Evolutionary conservation across 2,888 invertebrate species (phyloP).

Genomic region (Drosophila ustulata): DNA sequence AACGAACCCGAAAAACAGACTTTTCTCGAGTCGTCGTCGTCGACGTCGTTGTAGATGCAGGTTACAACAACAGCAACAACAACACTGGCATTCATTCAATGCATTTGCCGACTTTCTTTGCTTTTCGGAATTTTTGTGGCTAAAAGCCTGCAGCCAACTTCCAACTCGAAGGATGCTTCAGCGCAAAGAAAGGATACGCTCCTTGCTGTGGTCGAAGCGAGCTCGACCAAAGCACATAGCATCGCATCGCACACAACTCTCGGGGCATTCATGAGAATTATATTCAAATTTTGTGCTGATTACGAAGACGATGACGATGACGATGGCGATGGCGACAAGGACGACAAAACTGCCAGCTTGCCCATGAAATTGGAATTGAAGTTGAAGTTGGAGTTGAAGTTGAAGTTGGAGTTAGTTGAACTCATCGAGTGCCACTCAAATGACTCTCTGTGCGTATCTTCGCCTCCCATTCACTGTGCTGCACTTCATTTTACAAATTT

Average conservation of each 20-base stretch:
- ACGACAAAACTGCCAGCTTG: slow-evolving; percentile 53
- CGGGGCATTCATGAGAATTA: slow-evolving; percentile 73
- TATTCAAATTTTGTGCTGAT: slow-evolving; percentile 75
- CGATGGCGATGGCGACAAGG: slow-evolving; percentile 18
- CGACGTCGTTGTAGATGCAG: slow-evolving; percentile 33
- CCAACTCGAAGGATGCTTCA: slow-evolving; percentile 5
- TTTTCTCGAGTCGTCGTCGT: neutral
- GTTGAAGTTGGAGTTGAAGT: slow-evolving; percentile 47
- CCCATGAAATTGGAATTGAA: slow-evolving; percentile 57
- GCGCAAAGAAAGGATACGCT: neutral
- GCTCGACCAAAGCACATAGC: slow-evolving; percentile 11
- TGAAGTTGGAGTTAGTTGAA: slow-evolving; percentile 34
- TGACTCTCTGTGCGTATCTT: slow-evolving; percentile 19
- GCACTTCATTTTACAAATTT: slow-evolving; percentile 71
- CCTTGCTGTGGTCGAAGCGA: slow-evolving; percentile 30
- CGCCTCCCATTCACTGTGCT: slow-evolving; percentile 1
- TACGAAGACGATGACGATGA: slow-evolving; percentile 38
- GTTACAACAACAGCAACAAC: slow-evolving; percentile 27
- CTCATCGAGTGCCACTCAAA: slow-evolving; percentile 48
- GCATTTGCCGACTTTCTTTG: slow-evolving; percentile 55
- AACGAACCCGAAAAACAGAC: slow-evolving; percentile 23
- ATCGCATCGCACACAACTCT: slow-evolving; percentile 37
- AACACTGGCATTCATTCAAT: slow-evolving; percentile 24
- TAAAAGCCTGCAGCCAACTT: slow-evolving; percentile 39
- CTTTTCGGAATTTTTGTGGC: slow-evolving; percentile 64